Conservation (phyloP, 2,113 vertebrate species). For the Garra rufa region DNA sequence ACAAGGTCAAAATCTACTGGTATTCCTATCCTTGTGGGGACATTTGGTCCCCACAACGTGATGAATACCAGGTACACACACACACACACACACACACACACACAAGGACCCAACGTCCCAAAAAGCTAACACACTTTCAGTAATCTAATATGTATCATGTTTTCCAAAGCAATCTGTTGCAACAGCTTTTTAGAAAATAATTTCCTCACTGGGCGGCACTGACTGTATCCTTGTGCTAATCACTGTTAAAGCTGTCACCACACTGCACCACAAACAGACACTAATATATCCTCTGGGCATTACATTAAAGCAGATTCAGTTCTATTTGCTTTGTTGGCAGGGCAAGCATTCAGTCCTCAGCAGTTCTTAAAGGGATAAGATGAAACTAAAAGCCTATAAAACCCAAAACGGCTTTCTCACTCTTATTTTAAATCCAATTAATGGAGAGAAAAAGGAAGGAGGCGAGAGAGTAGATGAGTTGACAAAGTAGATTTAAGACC, state of each 20-base stretch:
- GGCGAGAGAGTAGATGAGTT: neutral
- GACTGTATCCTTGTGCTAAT: constrained; percentile 11
- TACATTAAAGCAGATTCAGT: constrained; percentile 39
- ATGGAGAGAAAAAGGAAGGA: neutral
- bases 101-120: neutral
- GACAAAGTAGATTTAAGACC: constrained; percentile 11
- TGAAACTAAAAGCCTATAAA: constrained; percentile 40
- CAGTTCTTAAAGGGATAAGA: constrained; percentile 41
- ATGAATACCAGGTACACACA: too few species aligned
- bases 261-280: constrained; percentile 22
- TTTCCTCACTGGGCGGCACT: neutral
- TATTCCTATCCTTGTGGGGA: too few species aligned
- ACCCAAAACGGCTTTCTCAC: neutral
- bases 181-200: constrained; percentile 6
- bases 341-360: constrained; percentile 32
- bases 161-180: constrained; percentile 8
- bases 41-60: too few species aligned
- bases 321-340: constrained; percentile 25
- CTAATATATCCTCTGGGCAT: constrained; percentile 16
- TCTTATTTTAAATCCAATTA: constrained; percentile 42
- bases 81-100: constrained; percentile 30
- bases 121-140: neutral
- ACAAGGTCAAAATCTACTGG: too few species aligned
- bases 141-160: constrained; percentile 30
- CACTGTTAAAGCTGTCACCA: constrained; percentile 24